Base-by-base conservation (phyloP, 2,888 invertebrate genomes). In the Pachymerium ferrugineum region DNA sequence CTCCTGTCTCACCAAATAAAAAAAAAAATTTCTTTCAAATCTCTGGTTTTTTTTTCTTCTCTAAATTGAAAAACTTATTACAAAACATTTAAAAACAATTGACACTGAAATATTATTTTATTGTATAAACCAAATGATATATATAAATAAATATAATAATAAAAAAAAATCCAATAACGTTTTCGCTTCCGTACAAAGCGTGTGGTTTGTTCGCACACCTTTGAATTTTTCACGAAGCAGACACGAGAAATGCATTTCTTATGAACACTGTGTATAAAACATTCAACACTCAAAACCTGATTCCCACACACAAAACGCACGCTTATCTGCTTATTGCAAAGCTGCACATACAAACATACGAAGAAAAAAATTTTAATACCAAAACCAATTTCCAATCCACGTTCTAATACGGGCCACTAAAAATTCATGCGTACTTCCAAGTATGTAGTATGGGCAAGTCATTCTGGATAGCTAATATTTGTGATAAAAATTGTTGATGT, bases 211-310 rank as follows among this genome's bases (percentile, higher is more conserved):
- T 47, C 22, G 47, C 47, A 47, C 47, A 16, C 3, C 47, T n/a
- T 19, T 47, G 47, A 47, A 47, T 47, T 47, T 47, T 47, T 47
- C 47, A 47, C 16, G n/a, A 47, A 47, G 19, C 19, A 47, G 47
- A 47, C 47, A 47, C 47, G 22, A 8, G 47, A 47, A 47, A 47
- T 47, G 47, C 47, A 47, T 47, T 47, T 47, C 47, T 47, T 47
- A 47, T 47, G 47, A 47, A 47, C 47, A 47, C 19, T 47, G 47
- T 47, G 16, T 47, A 47, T 47, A 47, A 47, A 47, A n/a, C n/a
- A 47, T 47, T 47, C 47, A 47, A 6, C 47, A 47, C 19, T 1
- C 47, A 47, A 47, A 47, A n/a, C n/a, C 47, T 22, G 22, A 47
- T 19, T 47, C 47, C 47, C 5, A 47, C 10, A 47, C 47, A 47